phyloP scores from a whole-genome alignment of 2,113 vertebrate genomes.

The Psophia crepitans region DNA sequence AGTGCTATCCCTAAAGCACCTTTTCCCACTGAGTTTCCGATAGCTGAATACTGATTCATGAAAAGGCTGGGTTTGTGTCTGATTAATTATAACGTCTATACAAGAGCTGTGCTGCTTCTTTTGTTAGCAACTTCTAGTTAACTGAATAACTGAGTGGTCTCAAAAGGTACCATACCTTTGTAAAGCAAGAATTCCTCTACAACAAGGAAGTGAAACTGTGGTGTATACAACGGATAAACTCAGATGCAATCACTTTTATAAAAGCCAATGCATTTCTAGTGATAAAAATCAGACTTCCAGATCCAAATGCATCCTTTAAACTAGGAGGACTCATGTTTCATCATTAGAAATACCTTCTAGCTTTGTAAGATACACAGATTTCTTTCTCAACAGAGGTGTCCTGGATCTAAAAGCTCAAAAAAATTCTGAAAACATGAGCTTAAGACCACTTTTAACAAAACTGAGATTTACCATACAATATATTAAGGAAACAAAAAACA shows the following conservation, averaged over 20 bases:
- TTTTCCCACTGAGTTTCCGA: not conserved
- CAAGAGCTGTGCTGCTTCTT: not conserved
- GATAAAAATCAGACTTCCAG: not conserved
- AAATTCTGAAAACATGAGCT: not conserved
- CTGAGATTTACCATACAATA: not conserved
- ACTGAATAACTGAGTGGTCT: not conserved
- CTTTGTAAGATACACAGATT: not conserved
- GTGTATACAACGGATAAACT: not conserved
- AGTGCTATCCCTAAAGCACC: not conserved
- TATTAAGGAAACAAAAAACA: not conserved
- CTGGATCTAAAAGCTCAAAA: not conserved
- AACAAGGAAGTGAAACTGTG: not conserved
- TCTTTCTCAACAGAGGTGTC: not conserved
- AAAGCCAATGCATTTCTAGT: not conserved
- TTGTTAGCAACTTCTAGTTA: not conserved
- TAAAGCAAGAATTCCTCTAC: slow-evolving; percentile 1
- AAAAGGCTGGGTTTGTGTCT: not conserved
- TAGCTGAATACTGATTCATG: not conserved
- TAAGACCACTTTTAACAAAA: not conserved
- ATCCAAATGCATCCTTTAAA: not conserved
- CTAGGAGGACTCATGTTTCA: not conserved
- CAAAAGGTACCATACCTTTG: not conserved
- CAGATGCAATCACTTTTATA: not conserved
- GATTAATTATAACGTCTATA: not conserved
- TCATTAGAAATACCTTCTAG: not conserved